Conservation (phyloP, 2,888 invertebrate genomes). For the Cerastis rubricosa region DNA sequence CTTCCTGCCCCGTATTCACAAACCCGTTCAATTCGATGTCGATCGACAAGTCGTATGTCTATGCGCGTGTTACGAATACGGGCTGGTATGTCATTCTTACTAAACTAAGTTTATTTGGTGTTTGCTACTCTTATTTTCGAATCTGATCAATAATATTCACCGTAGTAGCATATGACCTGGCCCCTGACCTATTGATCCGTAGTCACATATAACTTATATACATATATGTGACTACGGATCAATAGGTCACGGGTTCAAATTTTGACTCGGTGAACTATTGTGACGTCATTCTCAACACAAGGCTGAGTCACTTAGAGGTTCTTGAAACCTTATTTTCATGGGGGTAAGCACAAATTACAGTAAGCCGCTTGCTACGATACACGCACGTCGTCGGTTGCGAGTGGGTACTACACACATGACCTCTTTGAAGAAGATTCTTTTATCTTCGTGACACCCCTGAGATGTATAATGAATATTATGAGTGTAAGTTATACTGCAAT, state of each 20-base stretch:
- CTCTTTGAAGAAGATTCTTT: not conserved
- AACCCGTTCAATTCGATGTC: too few relatives aligned
- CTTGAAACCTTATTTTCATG: not conserved
- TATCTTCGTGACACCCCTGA: slow-evolving; percentile 29
- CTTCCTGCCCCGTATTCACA: too few relatives aligned
- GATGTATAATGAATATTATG: not conserved
- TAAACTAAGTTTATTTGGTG: not conserved
- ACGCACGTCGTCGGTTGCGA: not conserved
- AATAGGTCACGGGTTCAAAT: slow-evolving; percentile 30
- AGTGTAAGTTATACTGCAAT: slow-evolving; percentile 1
- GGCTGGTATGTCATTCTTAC: not conserved
- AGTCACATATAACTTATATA: too few relatives aligned
- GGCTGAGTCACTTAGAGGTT: slow-evolving; percentile 3
- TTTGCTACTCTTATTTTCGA: not conserved
- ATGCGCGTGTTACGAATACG: too few relatives aligned
- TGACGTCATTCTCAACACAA: slow-evolving; percentile 20
- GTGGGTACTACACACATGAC: not conserved
- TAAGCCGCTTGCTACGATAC: not conserved
- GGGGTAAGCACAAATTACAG: not conserved
- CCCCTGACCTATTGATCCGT: too few relatives aligned
- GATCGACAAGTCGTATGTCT: too few relatives aligned
- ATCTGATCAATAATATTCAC: slow-evolving; percentile 17
- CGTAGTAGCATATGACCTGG: too few relatives aligned
- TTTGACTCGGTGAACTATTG: slow-evolving; percentile 15
- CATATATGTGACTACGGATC: slow-evolving; percentile 20